phyloP scores from a whole-genome alignment of 2,797 vertebrate species.

The Cossypha niveicapilla region DNA sequence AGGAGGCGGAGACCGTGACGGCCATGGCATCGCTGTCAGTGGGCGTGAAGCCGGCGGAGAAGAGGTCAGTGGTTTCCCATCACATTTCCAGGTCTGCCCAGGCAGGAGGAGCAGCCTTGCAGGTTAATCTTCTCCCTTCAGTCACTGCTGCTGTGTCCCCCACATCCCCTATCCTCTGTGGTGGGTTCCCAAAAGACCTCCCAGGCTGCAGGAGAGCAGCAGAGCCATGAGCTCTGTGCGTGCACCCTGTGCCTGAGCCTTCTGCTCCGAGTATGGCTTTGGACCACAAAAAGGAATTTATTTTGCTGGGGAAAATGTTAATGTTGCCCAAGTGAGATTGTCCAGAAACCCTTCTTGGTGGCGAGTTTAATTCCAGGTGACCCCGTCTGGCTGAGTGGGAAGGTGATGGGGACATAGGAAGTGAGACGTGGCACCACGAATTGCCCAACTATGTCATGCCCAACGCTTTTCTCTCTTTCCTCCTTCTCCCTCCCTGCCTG shows the following conservation, averaged over 20 bases:
- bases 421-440: background rate
- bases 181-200: background rate
- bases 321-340: accelerated
- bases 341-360: background rate
- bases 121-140: background rate
- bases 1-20: conserved; percentile 93
- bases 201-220: background rate
- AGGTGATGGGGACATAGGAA: background rate
- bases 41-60: conserved; percentile 86
- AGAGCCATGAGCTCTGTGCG: background rate
- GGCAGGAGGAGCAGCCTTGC: background rate
- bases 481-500: background rate
- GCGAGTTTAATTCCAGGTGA: background rate
- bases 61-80: conserved; percentile 77
- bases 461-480: background rate
- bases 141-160: accelerated
- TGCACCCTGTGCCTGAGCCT: background rate
- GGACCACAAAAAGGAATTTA: accelerated
- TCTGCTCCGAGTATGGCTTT: accelerated
- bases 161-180: accelerated
- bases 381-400: background rate
- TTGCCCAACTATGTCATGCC: background rate
- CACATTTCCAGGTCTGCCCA: background rate
- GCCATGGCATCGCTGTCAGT: conserved; percentile 96
- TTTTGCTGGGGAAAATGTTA: background rate